phyloP scores from a whole-genome alignment of 2,797 vertebrate genomes.

The Nannoperca australis region DNA sequence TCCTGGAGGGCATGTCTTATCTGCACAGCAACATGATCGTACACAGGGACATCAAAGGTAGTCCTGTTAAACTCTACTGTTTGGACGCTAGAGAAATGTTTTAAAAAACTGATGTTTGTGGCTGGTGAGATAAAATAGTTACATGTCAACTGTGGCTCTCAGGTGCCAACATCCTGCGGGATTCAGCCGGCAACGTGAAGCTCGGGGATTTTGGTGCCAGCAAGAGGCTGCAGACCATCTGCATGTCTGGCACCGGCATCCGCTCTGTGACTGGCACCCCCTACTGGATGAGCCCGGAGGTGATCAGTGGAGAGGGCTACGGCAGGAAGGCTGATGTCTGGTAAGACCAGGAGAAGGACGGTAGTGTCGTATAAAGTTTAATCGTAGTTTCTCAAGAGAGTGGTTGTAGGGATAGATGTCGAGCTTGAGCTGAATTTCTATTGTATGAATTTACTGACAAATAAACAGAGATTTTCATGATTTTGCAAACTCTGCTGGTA shows the following conservation, averaged over 20 bases:
- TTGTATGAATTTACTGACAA: too few species aligned
- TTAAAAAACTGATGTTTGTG: not conserved
- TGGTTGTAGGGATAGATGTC: not conserved
- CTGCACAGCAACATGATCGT: constrained; percentile 99
- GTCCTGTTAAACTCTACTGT: not conserved
- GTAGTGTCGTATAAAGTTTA: too few species aligned
- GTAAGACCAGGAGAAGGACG: constrained; percentile 80
- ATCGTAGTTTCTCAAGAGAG: not conserved
- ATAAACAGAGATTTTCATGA: too few species aligned
- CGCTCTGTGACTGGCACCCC: constrained; percentile 97
- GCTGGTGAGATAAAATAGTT: constrained; percentile 19
- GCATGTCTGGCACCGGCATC: constrained; percentile 96
- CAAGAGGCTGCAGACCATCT: constrained; percentile 98
- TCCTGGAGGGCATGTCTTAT: constrained; percentile 97
- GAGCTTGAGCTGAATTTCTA: not conserved
- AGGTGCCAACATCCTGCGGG: constrained; percentile 90
- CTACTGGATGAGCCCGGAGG: constrained; percentile 99
- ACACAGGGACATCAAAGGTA: constrained; percentile 98
- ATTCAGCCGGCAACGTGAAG: constrained; percentile 97
- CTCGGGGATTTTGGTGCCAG: constrained; percentile 98
- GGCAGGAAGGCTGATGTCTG: constrained; percentile 97
- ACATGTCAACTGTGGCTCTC: constrained; percentile 14
- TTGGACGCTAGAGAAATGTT: not conserved
- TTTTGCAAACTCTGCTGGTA: not conserved
- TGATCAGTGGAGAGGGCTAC: constrained; percentile 98